Conservation (phyloP, 2,888 invertebrate genomes). For the Thalpophila matura region DNA sequence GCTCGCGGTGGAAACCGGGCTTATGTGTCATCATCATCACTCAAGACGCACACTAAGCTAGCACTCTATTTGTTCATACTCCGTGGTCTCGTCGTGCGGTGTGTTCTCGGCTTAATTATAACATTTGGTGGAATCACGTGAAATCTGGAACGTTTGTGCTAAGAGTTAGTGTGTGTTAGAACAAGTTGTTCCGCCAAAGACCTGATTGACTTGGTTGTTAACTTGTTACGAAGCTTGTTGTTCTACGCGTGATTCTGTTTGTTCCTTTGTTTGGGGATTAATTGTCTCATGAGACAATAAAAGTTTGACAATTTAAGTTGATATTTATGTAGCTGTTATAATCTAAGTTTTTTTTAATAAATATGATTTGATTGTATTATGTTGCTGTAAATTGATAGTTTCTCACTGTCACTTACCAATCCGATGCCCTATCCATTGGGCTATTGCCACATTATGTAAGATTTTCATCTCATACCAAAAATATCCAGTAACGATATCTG, state of each 20-base stretch:
- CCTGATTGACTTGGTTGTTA: constrained; percentile 35
- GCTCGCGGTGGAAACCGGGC: too few relatives aligned
- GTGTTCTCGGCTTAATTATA: constrained; percentile 40
- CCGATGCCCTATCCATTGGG: too few relatives aligned
- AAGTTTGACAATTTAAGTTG: neutral
- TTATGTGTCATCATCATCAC: too few relatives aligned
- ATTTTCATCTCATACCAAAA: too few relatives aligned
- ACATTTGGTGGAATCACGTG: constrained; percentile 30
- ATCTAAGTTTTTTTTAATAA: neutral
- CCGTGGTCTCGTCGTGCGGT: constrained; percentile 10
- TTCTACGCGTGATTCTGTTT: constrained; percentile 2
- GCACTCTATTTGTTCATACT: constrained; percentile 27
- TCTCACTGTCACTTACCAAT: too few relatives aligned
- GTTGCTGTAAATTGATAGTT: too few relatives aligned
- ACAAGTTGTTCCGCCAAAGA: constrained; percentile 32
- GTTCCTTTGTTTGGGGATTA: neutral
- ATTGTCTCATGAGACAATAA: neutral
- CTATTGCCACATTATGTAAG: too few relatives aligned
- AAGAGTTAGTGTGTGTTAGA: constrained; percentile 37
- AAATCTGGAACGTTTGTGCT: constrained; percentile 28
- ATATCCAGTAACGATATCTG: neutral
- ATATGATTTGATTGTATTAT: too few relatives aligned
- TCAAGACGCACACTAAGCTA: too few relatives aligned
- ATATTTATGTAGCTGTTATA: neutral
- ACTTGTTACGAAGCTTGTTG: constrained; percentile 1